Percentiles rank a stretch among this genome's conserved stretches.
Conservation (phyloP, 2,113 vertebrate genomes). For the Marcusenius ussheri region DNA sequence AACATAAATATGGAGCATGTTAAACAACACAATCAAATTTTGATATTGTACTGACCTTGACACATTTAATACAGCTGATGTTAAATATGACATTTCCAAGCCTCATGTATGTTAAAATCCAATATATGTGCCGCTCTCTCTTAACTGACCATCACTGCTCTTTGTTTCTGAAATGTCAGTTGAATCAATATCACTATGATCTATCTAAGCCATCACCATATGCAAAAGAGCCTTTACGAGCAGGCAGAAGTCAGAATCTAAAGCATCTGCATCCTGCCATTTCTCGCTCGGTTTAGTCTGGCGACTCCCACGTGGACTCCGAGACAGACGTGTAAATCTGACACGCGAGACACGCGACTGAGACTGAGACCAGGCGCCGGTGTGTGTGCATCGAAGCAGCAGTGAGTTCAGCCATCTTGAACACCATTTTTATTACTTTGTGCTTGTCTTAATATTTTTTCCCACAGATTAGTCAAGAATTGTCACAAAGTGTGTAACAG, state of each 20-base stretch:
- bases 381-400: background rate
- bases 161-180: background rate
- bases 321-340: background rate
- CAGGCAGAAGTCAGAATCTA: background rate
- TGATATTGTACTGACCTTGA: background rate
- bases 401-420: background rate
- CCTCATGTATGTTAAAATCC: background rate
- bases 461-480: constrained; percentile 30
- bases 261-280: background rate
- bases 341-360: background rate
- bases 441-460: constrained; percentile 28
- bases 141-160: background rate
- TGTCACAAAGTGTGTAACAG: constrained; percentile 22
- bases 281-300: background rate
- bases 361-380: background rate
- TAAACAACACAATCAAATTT: background rate
- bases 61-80: background rate
- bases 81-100: background rate
- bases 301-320: background rate
- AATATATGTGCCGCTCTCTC: background rate
- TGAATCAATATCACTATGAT: background rate
- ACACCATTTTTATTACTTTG: constrained; percentile 9
- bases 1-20: background rate
- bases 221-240: background rate
- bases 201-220: background rate